Evolutionary conservation across 2,888 invertebrate genomes (phyloP), one percentile per base, ranked within the genome.

Genomic region (Blomia tropicalis): DNA sequence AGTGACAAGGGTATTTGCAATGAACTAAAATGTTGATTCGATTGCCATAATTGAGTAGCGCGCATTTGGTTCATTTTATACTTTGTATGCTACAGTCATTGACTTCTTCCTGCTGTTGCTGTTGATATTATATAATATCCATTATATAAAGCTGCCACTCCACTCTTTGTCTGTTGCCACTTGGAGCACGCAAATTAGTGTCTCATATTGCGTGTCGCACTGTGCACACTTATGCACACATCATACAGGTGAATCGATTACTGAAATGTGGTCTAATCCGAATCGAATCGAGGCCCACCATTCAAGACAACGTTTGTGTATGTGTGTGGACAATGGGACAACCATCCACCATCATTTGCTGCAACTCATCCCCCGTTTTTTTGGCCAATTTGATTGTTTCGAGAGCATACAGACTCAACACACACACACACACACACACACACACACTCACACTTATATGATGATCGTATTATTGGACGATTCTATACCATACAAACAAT

Each of bases 1-100:
- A 11, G 7, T 47, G 51, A 47, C 51, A 47, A 47, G 51, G 51
- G 51, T 47, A 47, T 47, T n/a, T 47, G n/a, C 51, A 19, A 7
- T n/a, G 51, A 47, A n/a, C 41, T 47, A n/a, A 47, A n/a, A 47
- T 47, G 11, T 47, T 47, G 51, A 47, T 47, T 47, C 22, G 51
- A 47, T 47, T 47, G 51, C n/a, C 7, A n/a, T 47, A 47, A 47
- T 47, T 47, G 51, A 47, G 27, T 47, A n/a, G 7, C 51, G 51
- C 51, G 7, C 36, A 36, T 36, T 36, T 36, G 36, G 36, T 17
- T 17, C 7, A n/a, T n/a, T n/a, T n/a, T n/a, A n/a, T n/a, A n/a
- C n/a, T n/a, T n/a, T n/a, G 41, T n/a, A 17, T 41, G n/a, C 41
- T n/a, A 41, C 41, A 41, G 41, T 41, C n/a, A n/a, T n/a, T n/a